Conservation (phyloP, 2,113 vertebrate genomes). For the Sinosuthora webbiana region DNA sequence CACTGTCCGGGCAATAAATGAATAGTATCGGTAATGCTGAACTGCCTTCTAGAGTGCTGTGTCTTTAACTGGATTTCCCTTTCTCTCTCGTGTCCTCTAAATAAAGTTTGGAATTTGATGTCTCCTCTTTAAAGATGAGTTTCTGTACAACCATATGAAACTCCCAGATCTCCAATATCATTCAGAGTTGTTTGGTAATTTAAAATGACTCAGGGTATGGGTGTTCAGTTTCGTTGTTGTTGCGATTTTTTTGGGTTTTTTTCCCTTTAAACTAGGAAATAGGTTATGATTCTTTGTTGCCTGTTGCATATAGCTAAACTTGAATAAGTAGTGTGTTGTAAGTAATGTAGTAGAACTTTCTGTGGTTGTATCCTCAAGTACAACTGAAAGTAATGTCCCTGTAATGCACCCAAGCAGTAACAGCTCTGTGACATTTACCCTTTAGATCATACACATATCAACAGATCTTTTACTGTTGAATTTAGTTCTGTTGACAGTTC, state of each 20-base stretch:
- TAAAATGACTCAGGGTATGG: background rate
- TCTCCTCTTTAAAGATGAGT: background rate
- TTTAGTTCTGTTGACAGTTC: constrained; percentile 59
- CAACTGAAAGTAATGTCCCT: background rate
- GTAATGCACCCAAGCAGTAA: background rate
- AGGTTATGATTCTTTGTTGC: background rate
- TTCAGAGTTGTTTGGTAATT: background rate
- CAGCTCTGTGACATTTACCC: background rate
- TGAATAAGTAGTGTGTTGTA: background rate
- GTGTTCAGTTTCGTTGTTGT: background rate
- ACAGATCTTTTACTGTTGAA: constrained; percentile 11
- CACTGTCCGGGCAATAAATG: background rate
- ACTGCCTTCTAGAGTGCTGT: background rate
- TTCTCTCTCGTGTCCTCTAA: background rate
- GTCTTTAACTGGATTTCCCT: background rate
- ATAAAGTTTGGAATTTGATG: constrained; percentile 11
- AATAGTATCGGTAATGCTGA: background rate
- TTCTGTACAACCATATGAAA: background rate
- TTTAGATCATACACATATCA: background rate
- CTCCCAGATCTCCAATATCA: background rate
- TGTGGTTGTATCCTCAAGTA: background rate
- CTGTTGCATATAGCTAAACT: background rate
- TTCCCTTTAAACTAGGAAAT: background rate
- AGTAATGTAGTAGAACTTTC: background rate
- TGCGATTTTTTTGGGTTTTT: too few species aligned